phyloP scores from a whole-genome alignment of 2,888 invertebrate species.

The Itoplectis maculator region DNA sequence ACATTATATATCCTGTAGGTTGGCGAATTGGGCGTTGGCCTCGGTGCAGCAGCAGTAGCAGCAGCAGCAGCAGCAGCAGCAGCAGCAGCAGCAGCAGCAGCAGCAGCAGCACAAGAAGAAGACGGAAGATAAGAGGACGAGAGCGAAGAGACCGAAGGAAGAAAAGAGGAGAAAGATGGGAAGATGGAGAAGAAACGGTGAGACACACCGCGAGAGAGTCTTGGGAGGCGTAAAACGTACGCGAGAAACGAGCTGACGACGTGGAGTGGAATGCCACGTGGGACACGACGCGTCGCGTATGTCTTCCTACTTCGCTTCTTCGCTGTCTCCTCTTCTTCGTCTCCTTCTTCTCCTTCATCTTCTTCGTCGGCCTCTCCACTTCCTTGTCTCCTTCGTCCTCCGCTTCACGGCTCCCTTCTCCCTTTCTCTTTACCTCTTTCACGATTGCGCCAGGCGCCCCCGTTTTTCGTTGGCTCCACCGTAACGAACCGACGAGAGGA shows the following conservation, averaged over 20 bases:
- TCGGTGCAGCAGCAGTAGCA: conserved; percentile 58
- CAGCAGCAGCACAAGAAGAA: conserved; percentile 19
- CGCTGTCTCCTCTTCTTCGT: conserved; percentile 61
- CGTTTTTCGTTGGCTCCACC: conserved; percentile 12
- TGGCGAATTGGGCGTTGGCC: conserved; percentile 81
- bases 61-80: not conserved
- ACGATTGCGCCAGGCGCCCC: conserved; percentile 45
- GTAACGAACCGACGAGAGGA: conserved; percentile 23
- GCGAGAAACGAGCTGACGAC: conserved; percentile 49
- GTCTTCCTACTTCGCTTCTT: conserved; percentile 43
- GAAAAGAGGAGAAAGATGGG: conserved; percentile 47
- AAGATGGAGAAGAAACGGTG: conserved; percentile 41
- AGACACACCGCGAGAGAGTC: conserved; percentile 6
- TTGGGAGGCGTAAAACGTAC: conserved; percentile 39
- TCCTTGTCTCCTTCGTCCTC: conserved; percentile 40
- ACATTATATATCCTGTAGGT: conserved; percentile 69
- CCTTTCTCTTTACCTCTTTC: no score
- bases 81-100: not conserved
- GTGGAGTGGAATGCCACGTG: conserved; percentile 63
- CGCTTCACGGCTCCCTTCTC: conserved; percentile 27
- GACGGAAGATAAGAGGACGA: conserved; percentile 12
- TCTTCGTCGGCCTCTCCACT: conserved; percentile 30
- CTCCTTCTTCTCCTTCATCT: no score
- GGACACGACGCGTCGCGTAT: conserved; percentile 34
- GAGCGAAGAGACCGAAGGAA: conserved; percentile 37